These are phyloP conservation scores for Aplocera efformata DNA, from an alignment of 2,888 invertebrate genomes.

Conservation along the genomic window DNA sequence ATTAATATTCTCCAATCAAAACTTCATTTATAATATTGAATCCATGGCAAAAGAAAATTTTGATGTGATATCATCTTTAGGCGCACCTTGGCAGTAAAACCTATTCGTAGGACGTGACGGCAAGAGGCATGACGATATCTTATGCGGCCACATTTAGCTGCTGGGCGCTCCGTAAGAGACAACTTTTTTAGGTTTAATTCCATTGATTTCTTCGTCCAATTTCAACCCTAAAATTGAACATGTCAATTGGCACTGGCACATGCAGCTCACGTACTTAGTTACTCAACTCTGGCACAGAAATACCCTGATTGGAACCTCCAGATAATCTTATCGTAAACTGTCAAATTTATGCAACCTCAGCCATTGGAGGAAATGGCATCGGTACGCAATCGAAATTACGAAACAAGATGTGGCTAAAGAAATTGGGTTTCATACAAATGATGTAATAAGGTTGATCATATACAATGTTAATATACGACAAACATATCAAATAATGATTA, in stretches of 20 bases:
- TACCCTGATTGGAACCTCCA: conserved; percentile 37
- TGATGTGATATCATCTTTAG: too few species aligned
- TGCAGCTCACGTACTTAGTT: conserved; percentile 68
- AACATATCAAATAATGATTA: too few species aligned
- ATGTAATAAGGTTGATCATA: conserved; percentile 1
- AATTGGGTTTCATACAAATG: not conserved
- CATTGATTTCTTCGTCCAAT: not conserved
- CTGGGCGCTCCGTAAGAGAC: too few species aligned
- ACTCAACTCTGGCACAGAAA: conserved; percentile 58
- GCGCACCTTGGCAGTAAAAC: too few species aligned
- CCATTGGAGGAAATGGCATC: conserved; percentile 15
- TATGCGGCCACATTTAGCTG: too few species aligned
- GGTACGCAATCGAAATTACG: conserved; percentile 11
- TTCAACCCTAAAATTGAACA: conserved; percentile 36
- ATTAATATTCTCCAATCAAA: too few species aligned
- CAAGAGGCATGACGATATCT: too few species aligned
- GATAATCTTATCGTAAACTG: conserved; percentile 34
- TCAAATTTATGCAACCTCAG: conserved; percentile 24
- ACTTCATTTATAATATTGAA: too few species aligned
- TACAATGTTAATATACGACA: not conserved
- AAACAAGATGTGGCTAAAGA: conserved; percentile 4
- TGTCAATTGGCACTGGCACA: conserved; percentile 60
- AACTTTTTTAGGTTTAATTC: too few species aligned
- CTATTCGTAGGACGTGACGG: too few species aligned
- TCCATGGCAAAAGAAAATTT: too few species aligned